A percentile compares a stretch with the other conserved stretches of the same genome.
phyloP scores from a whole-genome alignment of 2,113 vertebrate species.

The Cnemophilus loriae region DNA sequence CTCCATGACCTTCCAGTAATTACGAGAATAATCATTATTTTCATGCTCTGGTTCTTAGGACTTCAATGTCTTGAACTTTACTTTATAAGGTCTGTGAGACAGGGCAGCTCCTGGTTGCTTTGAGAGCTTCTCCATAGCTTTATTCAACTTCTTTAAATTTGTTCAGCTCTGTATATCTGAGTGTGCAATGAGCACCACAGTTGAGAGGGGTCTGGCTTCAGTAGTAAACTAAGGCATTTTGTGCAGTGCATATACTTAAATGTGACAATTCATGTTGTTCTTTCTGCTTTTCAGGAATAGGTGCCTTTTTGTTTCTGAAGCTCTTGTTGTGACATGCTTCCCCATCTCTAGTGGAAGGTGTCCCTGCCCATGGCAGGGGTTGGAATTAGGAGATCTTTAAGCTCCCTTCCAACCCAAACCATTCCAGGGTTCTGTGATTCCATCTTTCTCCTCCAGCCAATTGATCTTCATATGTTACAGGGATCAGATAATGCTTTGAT shows the following conservation, averaged over 20 bases:
- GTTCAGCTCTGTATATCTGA: background rate
- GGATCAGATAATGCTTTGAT: background rate
- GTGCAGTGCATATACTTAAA: background rate
- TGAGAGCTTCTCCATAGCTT: background rate
- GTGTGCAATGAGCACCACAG: accelerated
- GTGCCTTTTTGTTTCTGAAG: background rate
- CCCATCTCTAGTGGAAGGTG: background rate
- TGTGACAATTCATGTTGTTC: background rate
- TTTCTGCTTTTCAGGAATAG: background rate
- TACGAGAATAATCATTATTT: background rate
- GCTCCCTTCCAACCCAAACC: background rate
- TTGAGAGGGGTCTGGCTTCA: background rate
- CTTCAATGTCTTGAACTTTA: background rate
- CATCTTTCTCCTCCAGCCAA: background rate
- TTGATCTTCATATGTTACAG: background rate
- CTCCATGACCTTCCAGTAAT: background rate
- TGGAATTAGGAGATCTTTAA: background rate
- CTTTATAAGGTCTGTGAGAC: background rate
- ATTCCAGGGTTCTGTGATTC: background rate
- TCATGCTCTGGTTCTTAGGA: background rate
- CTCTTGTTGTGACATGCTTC: background rate
- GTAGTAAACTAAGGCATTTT: background rate
- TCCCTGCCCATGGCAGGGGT: background rate
- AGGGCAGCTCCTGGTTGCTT: background rate
- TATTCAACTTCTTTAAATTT: background rate